These are phyloP conservation scores for Agonum fuliginosum DNA, from an alignment of 2,888 invertebrate genomes.

Conservation along the genomic window DNA sequence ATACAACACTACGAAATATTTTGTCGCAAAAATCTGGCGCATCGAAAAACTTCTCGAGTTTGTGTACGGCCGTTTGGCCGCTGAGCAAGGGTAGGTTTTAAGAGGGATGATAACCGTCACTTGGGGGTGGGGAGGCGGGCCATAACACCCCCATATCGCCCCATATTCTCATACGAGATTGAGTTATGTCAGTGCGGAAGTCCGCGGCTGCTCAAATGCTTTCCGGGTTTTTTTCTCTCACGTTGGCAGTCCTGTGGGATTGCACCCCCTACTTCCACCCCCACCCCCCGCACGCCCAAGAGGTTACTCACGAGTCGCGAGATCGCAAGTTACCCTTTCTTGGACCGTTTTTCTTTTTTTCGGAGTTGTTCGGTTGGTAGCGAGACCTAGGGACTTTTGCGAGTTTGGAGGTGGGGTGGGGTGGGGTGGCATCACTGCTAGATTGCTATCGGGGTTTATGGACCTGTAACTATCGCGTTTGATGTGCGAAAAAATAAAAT, in stretches of 20 bases:
- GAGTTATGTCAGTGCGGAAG: slow-evolving; percentile 47
- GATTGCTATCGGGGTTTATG: no score
- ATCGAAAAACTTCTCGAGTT: no score
- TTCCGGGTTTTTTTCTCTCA: slow-evolving; percentile 48
- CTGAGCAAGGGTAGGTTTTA: neutral
- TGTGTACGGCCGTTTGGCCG: slow-evolving; percentile 27
- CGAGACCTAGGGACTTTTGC: no score
- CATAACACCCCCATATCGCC: slow-evolving; percentile 32
- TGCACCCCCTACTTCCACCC: neutral
- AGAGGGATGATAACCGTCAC: neutral
- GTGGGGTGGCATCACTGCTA: neutral
- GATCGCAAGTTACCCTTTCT: slow-evolving; percentile 7
- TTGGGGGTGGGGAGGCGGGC: neutral
- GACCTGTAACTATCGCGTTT: no score
- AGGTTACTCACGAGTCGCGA: neutral
- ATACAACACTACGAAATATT: no score
- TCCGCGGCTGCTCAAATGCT: slow-evolving; percentile 47
- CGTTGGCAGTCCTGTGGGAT: slow-evolving; percentile 19
- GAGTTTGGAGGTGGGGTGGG: no score
- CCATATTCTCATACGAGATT: slow-evolving; percentile 52
- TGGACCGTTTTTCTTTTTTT: neutral
- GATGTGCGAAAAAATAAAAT: no score
- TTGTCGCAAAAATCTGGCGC: no score
- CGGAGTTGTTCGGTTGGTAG: no score
- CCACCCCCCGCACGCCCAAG: slow-evolving; percentile 6